phyloP scores from a whole-genome alignment of 2,888 invertebrate genomes.

The Idaea biselata region DNA sequence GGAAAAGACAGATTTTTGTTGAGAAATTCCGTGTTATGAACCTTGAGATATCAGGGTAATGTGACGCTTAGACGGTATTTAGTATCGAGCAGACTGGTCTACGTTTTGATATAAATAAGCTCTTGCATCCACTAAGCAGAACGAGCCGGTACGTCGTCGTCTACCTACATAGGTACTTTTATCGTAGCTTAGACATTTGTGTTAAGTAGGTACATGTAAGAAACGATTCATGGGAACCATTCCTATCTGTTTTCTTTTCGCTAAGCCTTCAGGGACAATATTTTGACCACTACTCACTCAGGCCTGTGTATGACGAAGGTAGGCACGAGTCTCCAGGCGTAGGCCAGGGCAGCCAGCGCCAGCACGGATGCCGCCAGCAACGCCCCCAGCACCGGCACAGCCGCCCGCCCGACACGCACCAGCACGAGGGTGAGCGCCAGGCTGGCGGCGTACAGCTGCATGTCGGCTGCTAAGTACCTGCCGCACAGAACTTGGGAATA shows the following conservation, averaged over 20 bases:
- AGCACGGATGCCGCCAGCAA: constrained; percentile 43
- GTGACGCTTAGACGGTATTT: too few relatives aligned
- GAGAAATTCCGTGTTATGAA: not conserved
- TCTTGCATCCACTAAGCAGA: too few relatives aligned
- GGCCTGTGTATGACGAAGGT: constrained; percentile 65
- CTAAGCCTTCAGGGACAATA: too few relatives aligned
- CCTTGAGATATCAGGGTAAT: too few relatives aligned
- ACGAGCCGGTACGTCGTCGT: too few relatives aligned
- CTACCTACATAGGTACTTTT: too few relatives aligned
- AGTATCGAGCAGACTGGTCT: too few relatives aligned
- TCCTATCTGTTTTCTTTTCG: not conserved
- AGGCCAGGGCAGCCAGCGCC: constrained; percentile 48
- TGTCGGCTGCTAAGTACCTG: constrained; percentile 74
- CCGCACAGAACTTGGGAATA: not conserved
- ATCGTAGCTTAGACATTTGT: too few relatives aligned
- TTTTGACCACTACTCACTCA: constrained; percentile 60
- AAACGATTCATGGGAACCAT: not conserved
- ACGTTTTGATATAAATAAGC: too few relatives aligned
- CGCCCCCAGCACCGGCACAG: constrained; percentile 40
- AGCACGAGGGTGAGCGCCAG: constrained; percentile 55
- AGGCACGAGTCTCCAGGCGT: constrained; percentile 59
- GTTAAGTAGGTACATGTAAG: too few relatives aligned
- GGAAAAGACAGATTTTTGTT: too few relatives aligned
- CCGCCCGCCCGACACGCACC: constrained; percentile 48
- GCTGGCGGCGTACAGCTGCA: constrained; percentile 64